Percentiles rank a stretch among this genome's conserved stretches.
Conservation (phyloP, 2,797 vertebrate genomes). For the Peromyscus attwateri region DNA sequence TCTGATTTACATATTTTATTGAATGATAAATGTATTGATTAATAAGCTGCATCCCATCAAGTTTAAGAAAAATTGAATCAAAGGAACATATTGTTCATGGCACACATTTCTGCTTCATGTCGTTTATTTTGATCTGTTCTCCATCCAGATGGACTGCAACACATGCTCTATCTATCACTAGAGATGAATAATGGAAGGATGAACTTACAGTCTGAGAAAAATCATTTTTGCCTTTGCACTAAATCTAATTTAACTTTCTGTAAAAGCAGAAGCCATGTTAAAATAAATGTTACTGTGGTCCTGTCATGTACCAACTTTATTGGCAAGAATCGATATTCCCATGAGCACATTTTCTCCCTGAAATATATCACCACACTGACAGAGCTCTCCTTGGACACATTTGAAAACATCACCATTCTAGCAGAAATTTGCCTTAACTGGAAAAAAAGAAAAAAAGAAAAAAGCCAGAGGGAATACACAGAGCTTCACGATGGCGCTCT, state of each 20-base stretch:
- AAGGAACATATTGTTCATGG: background rate
- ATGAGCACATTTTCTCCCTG: conserved; percentile 11
- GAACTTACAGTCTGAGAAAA: conserved; percentile 44
- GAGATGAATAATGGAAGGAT: conserved; percentile 56
- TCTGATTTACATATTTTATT: background rate
- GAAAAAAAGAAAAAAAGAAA: conserved; percentile 67
- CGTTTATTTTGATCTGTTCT: conserved; percentile 72
- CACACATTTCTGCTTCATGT: conserved; percentile 62
- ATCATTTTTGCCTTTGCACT: conserved; percentile 62
- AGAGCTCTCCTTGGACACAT: conserved; percentile 17
- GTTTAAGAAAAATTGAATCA: conserved; percentile 50
- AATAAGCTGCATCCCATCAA: conserved; percentile 17
- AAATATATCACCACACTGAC: background rate
- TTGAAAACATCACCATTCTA: conserved; percentile 32
- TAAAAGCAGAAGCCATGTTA: conserved; percentile 56
- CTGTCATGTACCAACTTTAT: conserved; percentile 28
- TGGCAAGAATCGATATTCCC: background rate
- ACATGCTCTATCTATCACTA: conserved; percentile 48
- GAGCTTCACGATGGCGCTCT: background rate
- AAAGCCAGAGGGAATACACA: conserved; percentile 38
- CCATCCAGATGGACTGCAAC: conserved; percentile 65
- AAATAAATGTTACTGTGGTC: conserved; percentile 56
- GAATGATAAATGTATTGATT: conserved; percentile 54
- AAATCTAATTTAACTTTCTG: conserved; percentile 57
- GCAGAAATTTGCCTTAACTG: conserved; percentile 18